Evolutionary conservation across 2,797 vertebrate genomes (phyloP).

Genomic region (Champsocephalus gunnari): DNA sequence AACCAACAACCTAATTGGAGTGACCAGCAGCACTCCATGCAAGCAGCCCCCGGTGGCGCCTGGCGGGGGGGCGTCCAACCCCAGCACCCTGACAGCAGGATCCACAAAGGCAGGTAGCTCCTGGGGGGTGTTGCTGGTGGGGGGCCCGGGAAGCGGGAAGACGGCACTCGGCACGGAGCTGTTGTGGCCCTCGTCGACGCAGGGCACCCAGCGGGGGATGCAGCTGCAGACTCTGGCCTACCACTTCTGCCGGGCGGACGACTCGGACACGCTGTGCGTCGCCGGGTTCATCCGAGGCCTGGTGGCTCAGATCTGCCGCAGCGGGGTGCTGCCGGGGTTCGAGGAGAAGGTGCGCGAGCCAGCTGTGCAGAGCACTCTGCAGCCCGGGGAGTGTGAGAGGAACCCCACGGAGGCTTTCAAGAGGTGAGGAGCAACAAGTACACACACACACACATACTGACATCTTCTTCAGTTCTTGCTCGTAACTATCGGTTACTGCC

Average conservation of each 20-base stretch:
- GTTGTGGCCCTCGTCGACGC: conserved; percentile 92
- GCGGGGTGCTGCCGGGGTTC: conserved; percentile 90
- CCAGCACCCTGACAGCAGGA: conserved; percentile 56
- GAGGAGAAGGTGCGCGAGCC: conserved; percentile 94
- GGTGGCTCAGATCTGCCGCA: conserved; percentile 90
- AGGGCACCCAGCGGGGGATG: conserved; percentile 88
- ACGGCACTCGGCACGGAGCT: conserved; percentile 96
- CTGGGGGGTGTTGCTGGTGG: conserved; percentile 96
- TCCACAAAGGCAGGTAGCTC: conserved; percentile 80
- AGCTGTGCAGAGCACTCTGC: conserved; percentile 89
- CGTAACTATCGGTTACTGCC: neutral
- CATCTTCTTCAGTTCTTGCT: neutral
- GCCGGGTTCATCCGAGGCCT: conserved; percentile 91
- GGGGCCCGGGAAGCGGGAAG: conserved; percentile 96
- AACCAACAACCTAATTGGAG: conserved; percentile 82
- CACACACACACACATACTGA: conserved; percentile 9
- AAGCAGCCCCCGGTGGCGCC: conserved; percentile 80
- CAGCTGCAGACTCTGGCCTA: conserved; percentile 92
- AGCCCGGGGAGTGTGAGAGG: conserved; percentile 94
- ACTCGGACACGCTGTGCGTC: conserved; percentile 92
- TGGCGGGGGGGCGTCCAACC: conserved; percentile 76
- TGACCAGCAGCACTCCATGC: conserved; percentile 81
- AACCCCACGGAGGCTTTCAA: conserved; percentile 97
- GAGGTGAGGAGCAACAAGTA: conserved; percentile 83
- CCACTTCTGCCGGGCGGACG: conserved; percentile 97